Percentiles rank a stretch among this genome's conserved stretches.
phyloP scores from a whole-genome alignment of 53 echinoderm and acorn worm species.

The Antedon mediterranea region DNA sequence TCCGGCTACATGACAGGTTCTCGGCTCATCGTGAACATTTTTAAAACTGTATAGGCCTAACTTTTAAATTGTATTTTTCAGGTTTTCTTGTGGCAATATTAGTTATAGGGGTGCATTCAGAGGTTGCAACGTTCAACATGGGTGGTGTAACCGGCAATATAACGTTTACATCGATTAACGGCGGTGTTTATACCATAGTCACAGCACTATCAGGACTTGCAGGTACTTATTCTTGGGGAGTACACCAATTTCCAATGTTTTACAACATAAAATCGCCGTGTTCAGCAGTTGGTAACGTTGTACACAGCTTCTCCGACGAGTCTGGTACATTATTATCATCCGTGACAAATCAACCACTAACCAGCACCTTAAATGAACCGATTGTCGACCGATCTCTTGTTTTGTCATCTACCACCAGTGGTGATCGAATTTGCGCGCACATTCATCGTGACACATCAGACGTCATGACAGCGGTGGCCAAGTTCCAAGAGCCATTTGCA shows the following conservation, averaged over 20 bases:
- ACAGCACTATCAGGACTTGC: not conserved
- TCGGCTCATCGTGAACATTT: too few relatives aligned
- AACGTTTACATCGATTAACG: not conserved
- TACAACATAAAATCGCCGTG: slow-evolving; percentile 63
- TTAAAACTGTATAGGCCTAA: not conserved
- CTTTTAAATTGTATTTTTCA: not conserved
- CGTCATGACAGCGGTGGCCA: slow-evolving; percentile 62
- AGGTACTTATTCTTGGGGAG: slow-evolving; percentile 40
- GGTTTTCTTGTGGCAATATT: slow-evolving; percentile 4
- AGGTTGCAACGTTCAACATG: slow-evolving; percentile 26
- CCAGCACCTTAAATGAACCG: slow-evolving; percentile 3
- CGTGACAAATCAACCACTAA: slow-evolving; percentile 5
- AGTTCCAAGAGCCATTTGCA: slow-evolving; percentile 61
- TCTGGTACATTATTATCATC: slow-evolving; percentile 7
- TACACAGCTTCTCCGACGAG: slow-evolving; percentile 9
- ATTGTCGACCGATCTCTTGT: slow-evolving; percentile 58
- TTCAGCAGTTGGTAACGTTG: slow-evolving; percentile 3
- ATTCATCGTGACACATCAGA: slow-evolving; percentile 4
- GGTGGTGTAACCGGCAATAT: slow-evolving; percentile 9
- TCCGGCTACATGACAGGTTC: too few relatives aligned
- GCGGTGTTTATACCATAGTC: not conserved
- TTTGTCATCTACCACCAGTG: slow-evolving; percentile 9
- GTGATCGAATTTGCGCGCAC: slow-evolving; percentile 24
- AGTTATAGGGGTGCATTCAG: slow-evolving; percentile 1
- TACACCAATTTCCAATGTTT: slow-evolving; percentile 69